Conservation (phyloP, 2,888 invertebrate species). For the Scrobipalpa costella region DNA sequence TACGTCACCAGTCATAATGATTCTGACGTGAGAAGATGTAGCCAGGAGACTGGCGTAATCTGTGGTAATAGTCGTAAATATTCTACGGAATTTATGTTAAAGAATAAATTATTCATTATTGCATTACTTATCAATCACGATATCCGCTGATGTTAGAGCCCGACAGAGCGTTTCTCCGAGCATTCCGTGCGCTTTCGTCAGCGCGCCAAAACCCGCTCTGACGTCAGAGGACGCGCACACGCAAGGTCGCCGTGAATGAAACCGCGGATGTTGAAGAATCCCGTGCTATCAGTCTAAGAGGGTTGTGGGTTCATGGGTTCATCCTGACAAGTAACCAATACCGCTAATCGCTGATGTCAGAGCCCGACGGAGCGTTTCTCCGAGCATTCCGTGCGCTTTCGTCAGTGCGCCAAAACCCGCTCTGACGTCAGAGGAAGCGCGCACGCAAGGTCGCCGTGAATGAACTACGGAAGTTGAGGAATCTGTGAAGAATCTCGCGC, state of each 20-base stretch:
- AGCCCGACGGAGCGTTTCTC: not conserved
- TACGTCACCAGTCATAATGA: slow-evolving; percentile 10
- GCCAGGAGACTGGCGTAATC: not conserved
- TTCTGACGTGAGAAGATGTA: slow-evolving; percentile 1
- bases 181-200: slow-evolving; percentile 19
- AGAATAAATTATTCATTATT: too few species aligned
- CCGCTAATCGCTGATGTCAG: not conserved
- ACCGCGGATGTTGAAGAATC: slow-evolving; percentile 19
- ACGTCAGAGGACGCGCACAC: slow-evolving; percentile 23
- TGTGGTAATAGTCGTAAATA: too few species aligned
- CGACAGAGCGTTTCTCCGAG: not conserved
- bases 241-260: slow-evolving; percentile 28
- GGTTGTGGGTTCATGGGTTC: too few species aligned
- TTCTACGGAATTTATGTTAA: too few species aligned
- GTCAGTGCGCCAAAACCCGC: slow-evolving; percentile 10
- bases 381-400: slow-evolving; percentile 13
- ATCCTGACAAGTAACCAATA: too few species aligned
- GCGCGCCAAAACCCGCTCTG: not conserved
- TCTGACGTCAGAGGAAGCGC: slow-evolving; percentile 23
- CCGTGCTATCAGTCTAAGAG: too few species aligned
- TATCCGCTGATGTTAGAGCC: not conserved
- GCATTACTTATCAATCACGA: too few species aligned
- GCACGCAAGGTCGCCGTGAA: slow-evolving; percentile 25
- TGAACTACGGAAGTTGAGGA: slow-evolving; percentile 22
- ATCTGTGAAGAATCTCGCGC: too few species aligned